Conservation (phyloP, 1,140 invertebrate genomes). For the Nixonia krombeini region DNA sequence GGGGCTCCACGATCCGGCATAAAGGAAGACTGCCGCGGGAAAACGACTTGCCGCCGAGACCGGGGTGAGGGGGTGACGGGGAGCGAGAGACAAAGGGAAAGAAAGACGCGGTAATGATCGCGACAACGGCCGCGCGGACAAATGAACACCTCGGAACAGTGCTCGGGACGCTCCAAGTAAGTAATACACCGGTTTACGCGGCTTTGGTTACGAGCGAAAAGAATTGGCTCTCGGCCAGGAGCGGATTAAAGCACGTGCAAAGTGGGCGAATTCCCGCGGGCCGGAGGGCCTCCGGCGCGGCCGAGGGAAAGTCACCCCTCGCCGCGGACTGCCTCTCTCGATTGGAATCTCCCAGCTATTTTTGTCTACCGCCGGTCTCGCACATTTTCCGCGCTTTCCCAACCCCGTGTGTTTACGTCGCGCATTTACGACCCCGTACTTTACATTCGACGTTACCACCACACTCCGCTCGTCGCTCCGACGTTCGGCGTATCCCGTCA, state of each 20-base stretch:
- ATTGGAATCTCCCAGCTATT: not conserved
- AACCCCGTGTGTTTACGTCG: no score
- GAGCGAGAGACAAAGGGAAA: constrained; percentile 3
- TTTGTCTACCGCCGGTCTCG: not conserved
- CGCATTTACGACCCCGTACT: no score
- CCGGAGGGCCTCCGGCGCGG: not conserved
- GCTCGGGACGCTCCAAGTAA: constrained; percentile 69
- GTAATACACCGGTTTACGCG: constrained; percentile 36
- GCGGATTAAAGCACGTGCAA: constrained; percentile 35
- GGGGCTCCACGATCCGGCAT: not conserved
- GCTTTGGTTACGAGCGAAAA: constrained; percentile 6
- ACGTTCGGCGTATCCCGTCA: no score
- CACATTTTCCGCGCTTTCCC: no score
- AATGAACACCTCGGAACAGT: constrained; percentile 68
- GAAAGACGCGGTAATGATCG: constrained; percentile 51
- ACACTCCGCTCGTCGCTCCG: no score
- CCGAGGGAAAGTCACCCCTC: constrained; percentile 7
- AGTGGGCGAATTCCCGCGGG: constrained; percentile 7
- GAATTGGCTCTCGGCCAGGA: constrained; percentile 30
- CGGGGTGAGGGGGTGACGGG: constrained; percentile 9
- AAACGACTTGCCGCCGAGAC: no score
- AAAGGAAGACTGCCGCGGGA: not conserved
- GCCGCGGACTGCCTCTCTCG: not conserved
- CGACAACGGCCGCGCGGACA: constrained; percentile 55
- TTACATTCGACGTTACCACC: no score